These are phyloP conservation scores for Prionace glauca DNA, from an alignment of 2,797 vertebrate genomes.

Conservation along the genomic window DNA sequence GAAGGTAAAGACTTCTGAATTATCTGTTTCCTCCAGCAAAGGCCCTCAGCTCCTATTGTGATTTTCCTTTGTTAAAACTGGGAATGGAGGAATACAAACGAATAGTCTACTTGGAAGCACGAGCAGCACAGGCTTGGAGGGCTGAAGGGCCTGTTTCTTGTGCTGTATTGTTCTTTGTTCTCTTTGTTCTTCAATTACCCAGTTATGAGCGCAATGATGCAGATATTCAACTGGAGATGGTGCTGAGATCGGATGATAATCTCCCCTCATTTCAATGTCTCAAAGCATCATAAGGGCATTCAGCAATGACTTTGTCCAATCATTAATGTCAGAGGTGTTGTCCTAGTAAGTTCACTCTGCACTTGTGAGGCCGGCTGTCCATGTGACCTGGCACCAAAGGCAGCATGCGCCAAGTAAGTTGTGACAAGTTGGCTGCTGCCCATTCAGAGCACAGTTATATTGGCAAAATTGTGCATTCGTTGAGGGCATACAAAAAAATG, in stretches of 20 bases:
- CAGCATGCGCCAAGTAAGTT: neutral
- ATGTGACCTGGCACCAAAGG: neutral
- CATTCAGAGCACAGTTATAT: neutral
- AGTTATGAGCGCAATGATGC: neutral
- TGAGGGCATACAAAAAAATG: neutral
- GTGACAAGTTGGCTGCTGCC: neutral
- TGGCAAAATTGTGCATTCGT: neutral
- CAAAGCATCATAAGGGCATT: neutral
- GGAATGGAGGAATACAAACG: too few species aligned
- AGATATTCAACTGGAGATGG: neutral
- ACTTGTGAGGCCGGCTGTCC: neutral
- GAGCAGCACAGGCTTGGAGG: too few species aligned
- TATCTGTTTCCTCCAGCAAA: too few species aligned
- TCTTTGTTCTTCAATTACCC: too few species aligned
- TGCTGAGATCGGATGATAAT: neutral
- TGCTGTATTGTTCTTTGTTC: too few species aligned
- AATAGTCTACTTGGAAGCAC: too few species aligned
- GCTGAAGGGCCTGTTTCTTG: too few species aligned
- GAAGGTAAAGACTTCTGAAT: too few species aligned
- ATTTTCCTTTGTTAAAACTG: too few species aligned
- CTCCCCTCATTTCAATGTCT: too few species aligned
- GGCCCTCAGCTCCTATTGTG: too few species aligned
- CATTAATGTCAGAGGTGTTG: neutral
- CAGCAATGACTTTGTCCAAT: neutral
- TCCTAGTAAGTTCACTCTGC: neutral